Evolutionary conservation across 2,113 vertebrate genomes (phyloP).

Genomic region (Pygoscelis antarcticus): DNA sequence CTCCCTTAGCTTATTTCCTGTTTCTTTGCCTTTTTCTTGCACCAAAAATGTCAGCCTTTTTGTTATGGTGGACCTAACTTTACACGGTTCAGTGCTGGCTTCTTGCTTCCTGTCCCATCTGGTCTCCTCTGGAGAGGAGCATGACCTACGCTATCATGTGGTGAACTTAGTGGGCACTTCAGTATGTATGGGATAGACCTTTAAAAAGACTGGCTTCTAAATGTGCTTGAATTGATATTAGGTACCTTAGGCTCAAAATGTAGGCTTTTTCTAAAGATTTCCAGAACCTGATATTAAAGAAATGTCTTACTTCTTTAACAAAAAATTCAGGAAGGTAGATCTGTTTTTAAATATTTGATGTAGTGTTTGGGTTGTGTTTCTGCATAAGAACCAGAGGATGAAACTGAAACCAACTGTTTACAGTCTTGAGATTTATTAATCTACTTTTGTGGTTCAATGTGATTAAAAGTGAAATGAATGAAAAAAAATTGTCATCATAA

Average conservation of each 20-base stretch:
- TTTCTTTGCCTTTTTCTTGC: not conserved
- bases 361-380: not conserved
- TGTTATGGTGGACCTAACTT: not conserved
- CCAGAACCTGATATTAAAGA: not conserved
- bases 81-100: not conserved
- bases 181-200: not conserved
- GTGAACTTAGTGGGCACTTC: not conserved
- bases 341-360: not conserved
- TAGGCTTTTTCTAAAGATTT: not conserved
- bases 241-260: not conserved
- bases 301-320: not conserved
- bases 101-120: not conserved
- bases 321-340: not conserved
- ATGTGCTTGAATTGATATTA: not conserved
- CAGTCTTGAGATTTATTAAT: not conserved
- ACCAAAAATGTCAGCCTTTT: not conserved
- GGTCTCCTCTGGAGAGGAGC: not conserved
- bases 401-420: not conserved
- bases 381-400: not conserved
- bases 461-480: not conserved
- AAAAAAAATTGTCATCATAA: not conserved
- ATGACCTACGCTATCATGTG: not conserved
- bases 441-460: not conserved
- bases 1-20: not conserved
- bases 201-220: not conserved